These are phyloP conservation scores for Leptinotarsa undecemlineata DNA, from an alignment of 1,140 invertebrate genomes.

Conservation along the genomic window DNA sequence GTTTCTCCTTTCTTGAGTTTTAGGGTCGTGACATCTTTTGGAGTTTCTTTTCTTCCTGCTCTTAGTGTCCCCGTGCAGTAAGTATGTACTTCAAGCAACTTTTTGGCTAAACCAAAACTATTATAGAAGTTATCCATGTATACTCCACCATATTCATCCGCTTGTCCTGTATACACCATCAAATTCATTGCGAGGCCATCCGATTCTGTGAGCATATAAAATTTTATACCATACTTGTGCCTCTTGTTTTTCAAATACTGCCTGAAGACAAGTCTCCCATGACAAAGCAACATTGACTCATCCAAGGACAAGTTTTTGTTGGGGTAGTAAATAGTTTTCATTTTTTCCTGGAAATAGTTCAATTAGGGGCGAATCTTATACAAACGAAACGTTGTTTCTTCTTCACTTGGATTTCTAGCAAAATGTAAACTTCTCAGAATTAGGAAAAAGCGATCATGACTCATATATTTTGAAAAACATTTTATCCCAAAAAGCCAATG, in stretches of 20 bases:
- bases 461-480: no score
- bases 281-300: not conserved
- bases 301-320: not conserved
- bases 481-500: no score
- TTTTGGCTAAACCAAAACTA: constrained; percentile 1
- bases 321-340: not conserved
- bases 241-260: not conserved
- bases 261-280: not conserved
- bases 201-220: constrained; percentile 3
- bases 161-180: constrained; percentile 15
- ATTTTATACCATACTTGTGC: not conserved
- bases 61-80: not conserved
- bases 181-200: constrained; percentile 12
- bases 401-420: no score
- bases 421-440: no score
- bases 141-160: not conserved
- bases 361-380: not conserved
- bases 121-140: constrained; percentile 5
- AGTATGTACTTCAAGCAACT: not conserved
- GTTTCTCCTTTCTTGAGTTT: constrained; percentile 50
- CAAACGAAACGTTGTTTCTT: no score
- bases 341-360: constrained; percentile 2
- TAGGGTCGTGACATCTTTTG: constrained; percentile 28
- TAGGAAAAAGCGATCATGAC: no score
- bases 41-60: constrained; percentile 12